Conservation (phyloP, 2,113 vertebrate species). For the Aegithalos caudatus region DNA sequence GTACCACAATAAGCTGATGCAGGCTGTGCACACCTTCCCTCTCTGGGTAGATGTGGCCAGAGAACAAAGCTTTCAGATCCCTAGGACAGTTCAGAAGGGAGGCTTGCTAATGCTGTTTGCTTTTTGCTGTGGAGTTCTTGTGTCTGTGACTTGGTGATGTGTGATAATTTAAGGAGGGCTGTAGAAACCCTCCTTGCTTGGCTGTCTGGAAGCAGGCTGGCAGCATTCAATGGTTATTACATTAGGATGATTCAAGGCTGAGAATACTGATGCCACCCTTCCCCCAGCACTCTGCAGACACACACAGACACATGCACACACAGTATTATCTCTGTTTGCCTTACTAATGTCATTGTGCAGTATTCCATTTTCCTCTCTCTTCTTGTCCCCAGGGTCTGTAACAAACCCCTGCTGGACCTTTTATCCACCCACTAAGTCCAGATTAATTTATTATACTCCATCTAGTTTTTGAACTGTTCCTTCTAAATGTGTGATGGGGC, state of each 20-base stretch:
- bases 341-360: constrained; percentile 47
- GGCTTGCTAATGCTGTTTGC: not conserved
- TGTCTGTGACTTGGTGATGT: not conserved
- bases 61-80: not conserved
- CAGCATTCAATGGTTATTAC: not conserved
- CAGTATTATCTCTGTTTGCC: constrained; percentile 42
- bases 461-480: constrained; percentile 64
- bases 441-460: constrained; percentile 71
- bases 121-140: not conserved
- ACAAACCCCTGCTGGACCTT: constrained; percentile 60
- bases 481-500: constrained; percentile 63
- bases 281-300: not conserved
- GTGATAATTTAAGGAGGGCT: constrained; percentile 25
- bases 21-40: not conserved
- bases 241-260: constrained; percentile 15
- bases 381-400: constrained; percentile 42
- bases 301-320: constrained; percentile 19
- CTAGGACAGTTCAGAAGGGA: not conserved
- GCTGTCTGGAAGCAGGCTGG: constrained; percentile 6
- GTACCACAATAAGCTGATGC: not conserved
- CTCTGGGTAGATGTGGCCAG: not conserved
- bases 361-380: constrained; percentile 56
- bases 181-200: constrained; percentile 19
- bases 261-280: constrained; percentile 9
- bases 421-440: constrained; percentile 66